Percentiles rank a stretch among this genome's conserved stretches.
Conservation (phyloP, 2,113 vertebrate genomes). For the Antechinus stuartii region DNA sequence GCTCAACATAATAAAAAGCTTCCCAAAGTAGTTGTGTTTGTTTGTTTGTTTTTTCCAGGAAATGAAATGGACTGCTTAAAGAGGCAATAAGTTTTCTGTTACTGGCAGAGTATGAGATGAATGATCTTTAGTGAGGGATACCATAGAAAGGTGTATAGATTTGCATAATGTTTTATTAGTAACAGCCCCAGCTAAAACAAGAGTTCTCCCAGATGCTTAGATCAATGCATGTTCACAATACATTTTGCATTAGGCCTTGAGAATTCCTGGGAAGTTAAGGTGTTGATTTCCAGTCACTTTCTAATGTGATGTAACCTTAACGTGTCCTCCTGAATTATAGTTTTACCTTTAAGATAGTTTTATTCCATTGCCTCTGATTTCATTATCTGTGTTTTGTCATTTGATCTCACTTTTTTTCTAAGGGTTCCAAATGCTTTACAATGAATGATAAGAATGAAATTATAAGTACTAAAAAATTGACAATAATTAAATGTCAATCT, state of each 20-base stretch:
- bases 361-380: constrained; percentile 86
- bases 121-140: background rate
- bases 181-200: background rate
- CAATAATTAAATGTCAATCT: constrained; percentile 91
- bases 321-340: constrained; percentile 77
- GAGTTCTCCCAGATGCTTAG: background rate
- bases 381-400: constrained; percentile 89
- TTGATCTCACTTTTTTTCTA: constrained; percentile 86
- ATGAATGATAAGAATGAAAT: constrained; percentile 87
- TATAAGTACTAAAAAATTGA: constrained; percentile 87
- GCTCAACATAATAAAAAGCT: background rate
- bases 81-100: background rate
- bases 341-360: constrained; percentile 86
- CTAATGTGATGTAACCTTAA: constrained; percentile 75
- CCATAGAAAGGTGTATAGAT: constrained; percentile 4
- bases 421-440: constrained; percentile 86
- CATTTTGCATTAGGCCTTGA: constrained; percentile 24
- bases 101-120: background rate
- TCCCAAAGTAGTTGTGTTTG: background rate
- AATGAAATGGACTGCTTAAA: background rate
- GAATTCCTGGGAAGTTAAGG: constrained; percentile 73
- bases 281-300: constrained; percentile 79
- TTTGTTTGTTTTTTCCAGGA: background rate
- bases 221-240: background rate
- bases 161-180: background rate